Conservation (phyloP, 2,113 vertebrate genomes). For the Tachysurus fulvidraco region DNA sequence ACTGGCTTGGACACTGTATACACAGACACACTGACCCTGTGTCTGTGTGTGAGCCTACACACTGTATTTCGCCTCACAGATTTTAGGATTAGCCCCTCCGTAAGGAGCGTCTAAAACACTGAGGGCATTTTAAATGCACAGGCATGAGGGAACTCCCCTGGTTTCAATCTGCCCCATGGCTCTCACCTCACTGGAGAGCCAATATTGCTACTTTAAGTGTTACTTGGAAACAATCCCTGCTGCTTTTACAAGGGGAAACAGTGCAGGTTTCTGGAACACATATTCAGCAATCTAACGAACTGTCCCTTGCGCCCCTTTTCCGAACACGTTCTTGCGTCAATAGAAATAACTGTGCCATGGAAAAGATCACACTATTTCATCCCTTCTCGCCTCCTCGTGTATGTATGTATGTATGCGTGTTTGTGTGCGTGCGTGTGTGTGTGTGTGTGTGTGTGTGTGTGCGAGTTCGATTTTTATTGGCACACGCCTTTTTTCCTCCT, state of each 20-base stretch:
- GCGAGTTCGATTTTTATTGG: slow-evolving; percentile 58
- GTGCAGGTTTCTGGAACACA: slow-evolving; percentile 67
- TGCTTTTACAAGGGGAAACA: slow-evolving; percentile 76
- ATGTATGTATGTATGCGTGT: slow-evolving; percentile 53
- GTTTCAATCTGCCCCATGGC: slow-evolving; percentile 47
- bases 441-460: slow-evolving; percentile 57
- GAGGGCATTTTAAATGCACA: slow-evolving; percentile 1
- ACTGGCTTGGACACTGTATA: slow-evolving; percentile 33
- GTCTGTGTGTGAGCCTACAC: background rate
- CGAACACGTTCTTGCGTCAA: slow-evolving; percentile 44
- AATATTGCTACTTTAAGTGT: slow-evolving; percentile 69
- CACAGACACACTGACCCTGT: slow-evolving; percentile 12
- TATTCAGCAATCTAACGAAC: slow-evolving; percentile 62
- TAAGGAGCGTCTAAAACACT: slow-evolving; percentile 5
- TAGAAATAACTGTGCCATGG: slow-evolving; percentile 52
- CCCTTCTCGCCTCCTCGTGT: slow-evolving; percentile 45
- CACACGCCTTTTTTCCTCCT: slow-evolving; percentile 39
- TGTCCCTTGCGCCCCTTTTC: slow-evolving; percentile 53
- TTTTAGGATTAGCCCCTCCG: slow-evolving; percentile 4
- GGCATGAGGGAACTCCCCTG: slow-evolving; percentile 30
- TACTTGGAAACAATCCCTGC: slow-evolving; percentile 75
- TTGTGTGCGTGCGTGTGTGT: slow-evolving; percentile 56
- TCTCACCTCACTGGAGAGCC: slow-evolving; percentile 62
- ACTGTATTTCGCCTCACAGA: background rate
- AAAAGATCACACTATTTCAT: slow-evolving; percentile 43